Evolutionary conservation across 2,797 vertebrate genomes (phyloP), one percentile per base, ranked within the genome.

Genomic region (Gorsachius magnificus): DNA sequence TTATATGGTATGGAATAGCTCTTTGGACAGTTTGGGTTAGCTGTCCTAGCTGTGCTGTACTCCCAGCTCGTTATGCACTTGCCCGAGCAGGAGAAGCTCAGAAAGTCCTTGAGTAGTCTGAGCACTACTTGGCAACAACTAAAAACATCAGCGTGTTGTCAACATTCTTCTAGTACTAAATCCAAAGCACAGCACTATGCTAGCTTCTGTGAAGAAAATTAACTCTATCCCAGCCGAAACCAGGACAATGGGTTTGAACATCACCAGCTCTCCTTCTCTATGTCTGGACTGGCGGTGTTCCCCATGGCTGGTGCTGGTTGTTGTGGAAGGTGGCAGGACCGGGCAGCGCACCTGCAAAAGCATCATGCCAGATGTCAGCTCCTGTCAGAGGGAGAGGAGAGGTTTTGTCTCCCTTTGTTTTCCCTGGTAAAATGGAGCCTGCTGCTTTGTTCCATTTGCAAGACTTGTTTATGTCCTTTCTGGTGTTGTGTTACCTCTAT

Each of bases 231-330:
- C n/a, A n/a, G n/a, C n/a, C n/a, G n/a, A n/a, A n/a, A n/a, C n/a
- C n/a, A n/a, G n/a, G n/a, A n/a, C n/a, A n/a, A n/a, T n/a, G n/a
- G 22, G 13, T 26, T 33, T 53, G 45, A 46, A 28, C 0, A 0
- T 64, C 57, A 50, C 36, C 33, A 19, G 11, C 28, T 63, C 9
- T 13, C n/a, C 33, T 36, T 63, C 50, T 2, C 1, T 35, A 3
- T 12, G 22, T 45, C 57, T 35, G 57, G 48, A 22, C 20, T 17
- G 60, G n/a, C 14, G 2, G 21, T 22, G 66, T 65, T 46, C 24
- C 60, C 53, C 1, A 1, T 38, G 51, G 65, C 26, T 0, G 2
- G 31, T 1, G 12, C 56, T 2, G 4, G 46, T 54, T 10, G 19
- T 38, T 46, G 33, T 21, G 61, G 35, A 43, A 64, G 66, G 65